A percentile compares a stretch with the other conserved stretches of the same genome.
Evolutionary conservation across 1,140 invertebrate genomes (phyloP).

Genomic region (Eurosta solidaginis): DNA sequence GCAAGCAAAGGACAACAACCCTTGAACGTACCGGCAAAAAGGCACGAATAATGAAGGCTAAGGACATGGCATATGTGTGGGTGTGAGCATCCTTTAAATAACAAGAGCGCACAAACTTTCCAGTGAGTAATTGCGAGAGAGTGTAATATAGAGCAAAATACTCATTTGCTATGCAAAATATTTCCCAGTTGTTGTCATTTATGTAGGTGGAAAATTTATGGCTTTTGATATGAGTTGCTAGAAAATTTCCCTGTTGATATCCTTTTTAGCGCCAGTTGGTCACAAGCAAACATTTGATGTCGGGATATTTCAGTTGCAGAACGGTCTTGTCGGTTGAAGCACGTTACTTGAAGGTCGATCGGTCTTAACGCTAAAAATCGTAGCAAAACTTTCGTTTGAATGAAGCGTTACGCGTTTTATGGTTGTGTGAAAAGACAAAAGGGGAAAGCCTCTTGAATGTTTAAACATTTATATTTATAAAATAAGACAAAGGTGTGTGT

Average conservation of each 20-base stretch:
- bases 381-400: background rate
- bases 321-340: background rate
- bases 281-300: background rate
- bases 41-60: slow-evolving; percentile 9
- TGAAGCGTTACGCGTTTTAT: background rate
- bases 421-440: too few species aligned
- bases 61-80: background rate
- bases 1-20: slow-evolving; percentile 6
- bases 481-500: too few species aligned
- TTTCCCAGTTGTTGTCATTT: slow-evolving; percentile 8
- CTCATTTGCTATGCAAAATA: background rate
- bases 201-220: slow-evolving; percentile 1
- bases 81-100: background rate
- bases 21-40: background rate
- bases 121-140: background rate
- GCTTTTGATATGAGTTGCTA: background rate
- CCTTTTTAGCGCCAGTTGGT: background rate
- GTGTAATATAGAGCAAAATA: background rate
- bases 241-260: background rate
- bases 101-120: background rate
- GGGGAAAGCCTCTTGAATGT: too few species aligned
- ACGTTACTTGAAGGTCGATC: background rate
- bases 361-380: background rate
- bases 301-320: slow-evolving; percentile 20
- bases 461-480: too few species aligned